These are phyloP conservation scores for Onychostruthus taczanowskii DNA, from an alignment of 2,113 vertebrate species.

Conservation along the genomic window DNA sequence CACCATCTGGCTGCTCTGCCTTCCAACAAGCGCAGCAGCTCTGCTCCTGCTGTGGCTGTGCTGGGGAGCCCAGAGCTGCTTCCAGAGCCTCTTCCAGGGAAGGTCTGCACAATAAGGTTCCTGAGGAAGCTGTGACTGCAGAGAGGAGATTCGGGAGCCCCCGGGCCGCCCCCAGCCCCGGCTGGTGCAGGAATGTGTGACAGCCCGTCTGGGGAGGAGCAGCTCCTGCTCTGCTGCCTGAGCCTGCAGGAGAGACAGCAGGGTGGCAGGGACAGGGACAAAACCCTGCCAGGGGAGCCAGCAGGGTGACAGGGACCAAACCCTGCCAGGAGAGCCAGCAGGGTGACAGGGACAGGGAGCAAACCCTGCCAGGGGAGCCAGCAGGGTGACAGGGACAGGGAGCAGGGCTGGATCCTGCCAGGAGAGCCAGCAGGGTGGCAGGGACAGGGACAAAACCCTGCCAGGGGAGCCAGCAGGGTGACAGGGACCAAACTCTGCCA, in stretches of 20 bases:
- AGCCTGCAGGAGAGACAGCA: slow-evolving; percentile 23
- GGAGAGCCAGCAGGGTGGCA: too few relatives aligned
- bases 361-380: too few relatives aligned
- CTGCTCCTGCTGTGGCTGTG: neutral
- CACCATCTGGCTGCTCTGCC: slow-evolving; percentile 16
- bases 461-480: neutral
- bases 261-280: neutral
- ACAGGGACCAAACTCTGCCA: neutral
- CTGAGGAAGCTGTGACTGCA: neutral
- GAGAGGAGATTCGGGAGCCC: neutral
- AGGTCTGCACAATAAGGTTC: neutral
- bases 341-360: too few relatives aligned
- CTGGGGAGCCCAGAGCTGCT: neutral
- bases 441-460: too few relatives aligned
- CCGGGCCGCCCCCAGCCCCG: neutral
- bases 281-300: too few relatives aligned
- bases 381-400: too few relatives aligned
- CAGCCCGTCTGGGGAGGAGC: slow-evolving; percentile 19
- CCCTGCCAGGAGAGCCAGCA: too few relatives aligned
- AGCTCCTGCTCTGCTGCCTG: neutral
- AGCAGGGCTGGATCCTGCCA: too few relatives aligned
- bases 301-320: too few relatives aligned
- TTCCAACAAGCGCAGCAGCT: slow-evolving; percentile 9
- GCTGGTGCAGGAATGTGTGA: neutral
- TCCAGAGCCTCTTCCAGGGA: neutral